Evolutionary conservation across 35 echinoderm and acorn worm species (phyloP), one percentile per base, ranked within the genome.

Genomic region (Anneissia japonica): DNA sequence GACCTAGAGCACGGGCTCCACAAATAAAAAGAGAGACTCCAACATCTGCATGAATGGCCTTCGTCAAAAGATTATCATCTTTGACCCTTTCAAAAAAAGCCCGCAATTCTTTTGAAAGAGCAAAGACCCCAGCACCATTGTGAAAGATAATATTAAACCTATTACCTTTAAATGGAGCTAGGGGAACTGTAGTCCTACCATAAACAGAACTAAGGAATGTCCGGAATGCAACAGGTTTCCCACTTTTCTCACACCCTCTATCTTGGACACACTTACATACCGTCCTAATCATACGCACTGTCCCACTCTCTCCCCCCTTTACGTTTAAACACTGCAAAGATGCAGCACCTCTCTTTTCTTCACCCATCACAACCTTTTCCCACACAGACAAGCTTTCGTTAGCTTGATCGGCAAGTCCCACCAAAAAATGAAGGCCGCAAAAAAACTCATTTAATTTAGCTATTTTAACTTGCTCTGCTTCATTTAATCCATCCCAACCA

Each of bases 401-500:
- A 33, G 89, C 36, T 51, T 90, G 82, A 26, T 90, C 89, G 4
- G 82, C 89, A 31, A 90, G 74, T 36, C 89, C 89, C 29, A 94
- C 93, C 35, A 94, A 16, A 85, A 84, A 94, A 80, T 94, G 93
- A 37, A 94, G 79, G 0, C 93, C 93, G 76, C 93, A 94, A 35
- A 90, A 91, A 81, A 94, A 94, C 64, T 91, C 73, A 81, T 94
- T 91, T 38, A 93, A 74, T 23, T 28, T 86, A 46, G 46, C 64
- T n/a, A 81, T 23, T 74, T 77, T 86, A 34, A 21, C 39, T 74
- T 31, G 38, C 79, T 90, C 78, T 13, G 29, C 81, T 40, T 40
- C 29, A 56, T 31, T 88, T 46, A 93, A 46, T 21, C 46, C 36
- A 38, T 23, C 16, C 86, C 91, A 93, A 12, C 86, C 82, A 30